Base-by-base conservation (phyloP, 1,140 invertebrate genomes). In the Temnothorax nylanderi region DNA sequence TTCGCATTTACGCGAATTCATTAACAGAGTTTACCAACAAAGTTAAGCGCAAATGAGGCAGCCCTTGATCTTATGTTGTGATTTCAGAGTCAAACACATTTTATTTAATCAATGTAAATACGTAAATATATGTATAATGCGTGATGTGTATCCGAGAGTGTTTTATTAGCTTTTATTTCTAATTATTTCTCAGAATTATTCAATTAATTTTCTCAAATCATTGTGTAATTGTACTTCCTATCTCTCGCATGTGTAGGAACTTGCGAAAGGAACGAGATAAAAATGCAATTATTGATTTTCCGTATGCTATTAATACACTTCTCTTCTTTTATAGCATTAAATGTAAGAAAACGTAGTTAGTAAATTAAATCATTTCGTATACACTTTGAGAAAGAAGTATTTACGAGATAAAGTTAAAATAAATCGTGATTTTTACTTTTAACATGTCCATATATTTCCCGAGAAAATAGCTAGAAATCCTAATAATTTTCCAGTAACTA, bases 1-100 rank as follows among this genome's bases (percentile, higher is more conserved):
- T 72, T 82, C 16, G 18, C 41, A 74, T 58, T 82, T 82, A 44
- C 37, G 67, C 21, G 67, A 72, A 72, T 82, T 41, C 47, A 34
- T 60, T 58, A 44, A 51, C 65, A 6, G 18, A n/a, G 37, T 82
- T 58, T 44, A 56, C 37, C 64, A 44, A 58, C 67, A 72, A 72
- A 82, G 49, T 82, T 44, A 34, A 56, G 26, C 51, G 37, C 26
- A 58, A 72, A 74, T 56, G 21, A 34, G 62, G 8, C 32, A 56
- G 56, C 3, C 16, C 16, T 44, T 56, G 78, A 81, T 37, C 34
- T 11, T 82, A 47, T 34, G 64, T 54, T n/a, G 65, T 56, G 37
- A 21, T 82, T 71, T 71, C 18, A 69, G 34, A 80, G 32, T 56
- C 34, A 4, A 56, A 72, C 41, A 21, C 44, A 11, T 58, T 74